Percentiles rank a stretch among this genome's conserved stretches.
Evolutionary conservation across 1,140 invertebrate species (phyloP).

Genomic region (Cyrtorhinus lividipennis): DNA sequence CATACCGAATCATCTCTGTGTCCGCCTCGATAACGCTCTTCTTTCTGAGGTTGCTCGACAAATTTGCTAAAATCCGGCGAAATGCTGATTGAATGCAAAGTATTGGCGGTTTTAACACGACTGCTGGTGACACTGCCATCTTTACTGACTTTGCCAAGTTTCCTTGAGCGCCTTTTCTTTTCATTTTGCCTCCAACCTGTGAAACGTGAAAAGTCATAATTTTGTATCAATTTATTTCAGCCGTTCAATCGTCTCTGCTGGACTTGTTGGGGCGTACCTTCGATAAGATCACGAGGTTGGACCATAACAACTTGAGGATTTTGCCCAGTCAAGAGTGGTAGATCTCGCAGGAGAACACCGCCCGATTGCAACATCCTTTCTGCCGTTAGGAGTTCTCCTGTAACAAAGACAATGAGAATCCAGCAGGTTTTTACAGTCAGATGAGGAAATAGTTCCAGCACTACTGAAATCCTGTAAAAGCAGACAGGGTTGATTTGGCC

Average conservation of each 20-base stretch:
- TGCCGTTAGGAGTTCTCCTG: neutral
- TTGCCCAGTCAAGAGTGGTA: neutral
- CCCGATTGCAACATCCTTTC: neutral
- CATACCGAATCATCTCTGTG: no score
- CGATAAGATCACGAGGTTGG: neutral
- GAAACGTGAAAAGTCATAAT: neutral
- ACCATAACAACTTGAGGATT: neutral
- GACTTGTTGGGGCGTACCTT: neutral
- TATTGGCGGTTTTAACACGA: neutral
- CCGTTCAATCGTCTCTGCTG: neutral
- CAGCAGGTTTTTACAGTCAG: no score
- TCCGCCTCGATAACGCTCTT: neutral
- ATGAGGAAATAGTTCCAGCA: no score
- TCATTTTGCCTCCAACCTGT: neutral
- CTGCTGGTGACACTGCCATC: neutral
- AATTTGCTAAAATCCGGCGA: conserved; percentile 2
- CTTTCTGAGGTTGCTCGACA: neutral
- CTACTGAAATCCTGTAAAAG: no score
- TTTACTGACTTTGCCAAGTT: neutral
- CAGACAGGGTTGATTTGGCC: no score
- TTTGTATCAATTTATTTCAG: no score
- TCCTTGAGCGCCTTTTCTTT: neutral
- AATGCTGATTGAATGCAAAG: neutral
- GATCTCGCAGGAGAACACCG: neutral
- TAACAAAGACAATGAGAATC: no score